Evolutionary conservation across 2,113 vertebrate species (phyloP).

Genomic region (Mola mola): DNA sequence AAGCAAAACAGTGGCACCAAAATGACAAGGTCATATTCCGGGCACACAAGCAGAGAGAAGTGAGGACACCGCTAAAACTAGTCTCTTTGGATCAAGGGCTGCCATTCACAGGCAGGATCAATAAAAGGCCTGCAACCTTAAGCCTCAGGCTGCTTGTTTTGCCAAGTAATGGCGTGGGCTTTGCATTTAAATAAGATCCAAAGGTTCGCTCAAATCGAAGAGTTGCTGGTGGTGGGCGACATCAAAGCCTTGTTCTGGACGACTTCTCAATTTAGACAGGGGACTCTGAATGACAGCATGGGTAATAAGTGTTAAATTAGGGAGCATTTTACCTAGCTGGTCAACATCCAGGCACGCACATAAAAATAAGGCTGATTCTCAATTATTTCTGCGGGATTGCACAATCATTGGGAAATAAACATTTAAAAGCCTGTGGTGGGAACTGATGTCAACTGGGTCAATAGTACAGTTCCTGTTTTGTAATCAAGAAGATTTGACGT

Average conservation of each 20-base stretch:
- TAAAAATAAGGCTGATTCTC: too few species aligned
- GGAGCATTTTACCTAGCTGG: background rate
- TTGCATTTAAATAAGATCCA: conserved; percentile 66
- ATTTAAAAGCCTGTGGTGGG: too few species aligned
- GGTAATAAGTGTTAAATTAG: conserved; percentile 31
- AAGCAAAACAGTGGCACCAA: conserved; percentile 13
- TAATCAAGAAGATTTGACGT: too few species aligned
- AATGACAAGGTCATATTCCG: conserved; percentile 74
- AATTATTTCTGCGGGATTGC: too few species aligned
- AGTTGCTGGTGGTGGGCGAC: conserved; percentile 10
- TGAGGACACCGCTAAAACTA: conserved; percentile 65
- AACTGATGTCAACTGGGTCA: too few species aligned
- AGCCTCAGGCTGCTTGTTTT: conserved; percentile 60
- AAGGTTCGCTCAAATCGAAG: conserved; percentile 28
- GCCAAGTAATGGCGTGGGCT: conserved; percentile 57
- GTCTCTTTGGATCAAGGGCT: conserved; percentile 63
- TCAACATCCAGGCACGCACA: too few species aligned
- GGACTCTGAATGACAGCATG: conserved; percentile 39
- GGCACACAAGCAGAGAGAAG: conserved; percentile 54
- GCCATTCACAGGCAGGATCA: conserved; percentile 71
- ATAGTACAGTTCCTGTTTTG: too few species aligned
- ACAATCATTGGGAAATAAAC: too few species aligned
- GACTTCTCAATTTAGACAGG: conserved; percentile 19
- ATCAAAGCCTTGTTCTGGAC: background rate
- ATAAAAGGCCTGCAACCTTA: conserved; percentile 70